A percentile compares a stretch with the other conserved stretches of the same genome.
These are phyloP conservation scores for Drosophila recens DNA, from an alignment of 2,888 invertebrate species.

Conservation along the genomic window DNA sequence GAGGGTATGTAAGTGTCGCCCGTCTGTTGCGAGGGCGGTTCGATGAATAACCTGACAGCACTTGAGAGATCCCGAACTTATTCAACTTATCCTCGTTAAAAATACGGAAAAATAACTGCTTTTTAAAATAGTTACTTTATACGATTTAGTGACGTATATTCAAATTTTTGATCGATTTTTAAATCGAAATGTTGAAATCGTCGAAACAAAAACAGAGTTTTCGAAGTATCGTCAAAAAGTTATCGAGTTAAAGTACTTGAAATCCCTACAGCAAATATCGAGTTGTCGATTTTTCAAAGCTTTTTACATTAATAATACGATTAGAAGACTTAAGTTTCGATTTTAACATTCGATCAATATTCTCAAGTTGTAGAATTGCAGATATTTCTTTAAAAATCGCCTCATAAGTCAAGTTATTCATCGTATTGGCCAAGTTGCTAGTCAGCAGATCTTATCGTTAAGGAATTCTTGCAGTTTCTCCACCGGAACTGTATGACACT, in stretches of 20 bases:
- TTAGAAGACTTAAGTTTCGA: neutral
- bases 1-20: conserved; percentile 84
- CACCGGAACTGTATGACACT: conserved; percentile 84
- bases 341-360: neutral
- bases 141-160: no score
- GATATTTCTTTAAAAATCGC: no score
- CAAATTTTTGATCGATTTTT: no score
- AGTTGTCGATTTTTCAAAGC: no score
- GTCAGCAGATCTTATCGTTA: neutral
- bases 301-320: neutral
- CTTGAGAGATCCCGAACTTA: neutral
- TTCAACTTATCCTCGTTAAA: neutral
- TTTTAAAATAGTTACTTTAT: neutral
- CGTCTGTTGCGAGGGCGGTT: conserved; percentile 40
- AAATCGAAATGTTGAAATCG: no score
- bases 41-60: conserved; percentile 35
- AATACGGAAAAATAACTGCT: neutral
- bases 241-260: no score
- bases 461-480: conserved; percentile 37
- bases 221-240: no score
- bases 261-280: no score
- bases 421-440: conserved; percentile 3
- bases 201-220: no score
- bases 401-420: conserved; percentile 26
- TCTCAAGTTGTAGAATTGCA: neutral